These are phyloP conservation scores for Hippoglossus stenolepis DNA, from an alignment of 2,113 vertebrate species.

Conservation along the genomic window DNA sequence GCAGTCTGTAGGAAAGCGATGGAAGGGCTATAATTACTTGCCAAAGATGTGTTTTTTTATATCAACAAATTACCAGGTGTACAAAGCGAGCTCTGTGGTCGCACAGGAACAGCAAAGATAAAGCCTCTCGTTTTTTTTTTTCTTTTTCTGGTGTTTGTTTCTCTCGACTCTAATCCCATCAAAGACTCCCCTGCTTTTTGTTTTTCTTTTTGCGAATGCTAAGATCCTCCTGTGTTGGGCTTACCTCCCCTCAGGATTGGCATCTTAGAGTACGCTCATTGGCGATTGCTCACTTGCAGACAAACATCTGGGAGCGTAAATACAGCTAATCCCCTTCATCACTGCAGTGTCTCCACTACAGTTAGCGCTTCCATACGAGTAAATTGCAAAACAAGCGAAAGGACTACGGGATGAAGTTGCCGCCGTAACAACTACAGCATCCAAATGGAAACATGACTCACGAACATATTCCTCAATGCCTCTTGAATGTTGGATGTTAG, in stretches of 20 bases:
- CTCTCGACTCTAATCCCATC: conserved; percentile 77
- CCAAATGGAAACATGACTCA: conserved; percentile 31
- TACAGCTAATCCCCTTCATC: conserved; percentile 69
- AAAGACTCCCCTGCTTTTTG: conserved; percentile 66
- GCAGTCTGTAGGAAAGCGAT: conserved; percentile 43
- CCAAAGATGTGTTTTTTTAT: conserved; percentile 69
- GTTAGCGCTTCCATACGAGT: conserved; percentile 30
- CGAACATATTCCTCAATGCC: conserved; percentile 3
- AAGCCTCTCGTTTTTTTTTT: conserved; percentile 26
- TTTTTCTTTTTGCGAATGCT: conserved; percentile 54
- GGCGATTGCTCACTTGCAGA: conserved; percentile 67
- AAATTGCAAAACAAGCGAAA: conserved; percentile 56
- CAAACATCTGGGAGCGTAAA: conserved; percentile 73
- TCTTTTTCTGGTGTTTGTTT: conserved; percentile 58
- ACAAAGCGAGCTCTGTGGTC: conserved; percentile 57
- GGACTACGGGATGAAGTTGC: conserved; percentile 29
- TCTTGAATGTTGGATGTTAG: conserved; percentile 16
- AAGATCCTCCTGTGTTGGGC: conserved; percentile 43
- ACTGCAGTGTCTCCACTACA: conserved; percentile 25
- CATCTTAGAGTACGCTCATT: conserved; percentile 54
- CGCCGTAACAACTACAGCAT: neutral
- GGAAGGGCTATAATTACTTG: conserved; percentile 68
- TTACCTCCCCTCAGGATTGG: conserved; percentile 59
- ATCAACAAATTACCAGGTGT: conserved; percentile 72
- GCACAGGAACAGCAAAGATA: conserved; percentile 58